Base-by-base conservation (phyloP, 2,797 vertebrate species). In the Halcyon smyrnensis region DNA sequence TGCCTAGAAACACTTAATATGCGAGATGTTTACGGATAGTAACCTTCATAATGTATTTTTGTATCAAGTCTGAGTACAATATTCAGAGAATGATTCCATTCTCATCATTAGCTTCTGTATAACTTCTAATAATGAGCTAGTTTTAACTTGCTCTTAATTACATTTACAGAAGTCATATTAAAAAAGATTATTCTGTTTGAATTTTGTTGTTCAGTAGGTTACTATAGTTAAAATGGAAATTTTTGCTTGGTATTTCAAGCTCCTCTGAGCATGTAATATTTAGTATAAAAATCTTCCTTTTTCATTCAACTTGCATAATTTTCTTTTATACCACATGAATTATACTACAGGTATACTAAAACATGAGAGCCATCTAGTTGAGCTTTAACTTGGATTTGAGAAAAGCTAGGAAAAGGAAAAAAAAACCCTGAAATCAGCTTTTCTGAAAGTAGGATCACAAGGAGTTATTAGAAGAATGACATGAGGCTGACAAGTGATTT, bases 121-220 rank as follows among this genome's bases (percentile, higher is more conserved):
- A 84, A 91, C 21, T 94, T 84, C 41, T 90, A 78, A 91, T 87
- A 81, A 89, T 57, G 20, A 63, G 34, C 39, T 91, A 88, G 34
- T 88, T 96, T 96, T 94, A 95, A 95, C 54, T 79, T 56, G 57
- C 28, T 93, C 68, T 84, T 95, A 96, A 92, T 92, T 95, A 95
- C 70, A 88, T 84, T 75, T 93, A 91, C 34, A 77, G 37, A 74
- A 37, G 19, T 78, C 3, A 2, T 63, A 90, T n/a, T 59, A 69
- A 63, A 94, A 93, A 77, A 87, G 9, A 79, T 87, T 62, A 86
- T 48, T 92, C 63, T 87, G 32, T 41, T 92, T 89, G 65, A 80
- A 85, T 83, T 87, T 73, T 69, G 39, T 56, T 90, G 25, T 86
- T 91, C 53, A 56, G 37, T n/a, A 82, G 11, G 36, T 84, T 70